Evolutionary conservation across 2,888 invertebrate species (phyloP).

Genomic region (Lithophane semibrunnea): DNA sequence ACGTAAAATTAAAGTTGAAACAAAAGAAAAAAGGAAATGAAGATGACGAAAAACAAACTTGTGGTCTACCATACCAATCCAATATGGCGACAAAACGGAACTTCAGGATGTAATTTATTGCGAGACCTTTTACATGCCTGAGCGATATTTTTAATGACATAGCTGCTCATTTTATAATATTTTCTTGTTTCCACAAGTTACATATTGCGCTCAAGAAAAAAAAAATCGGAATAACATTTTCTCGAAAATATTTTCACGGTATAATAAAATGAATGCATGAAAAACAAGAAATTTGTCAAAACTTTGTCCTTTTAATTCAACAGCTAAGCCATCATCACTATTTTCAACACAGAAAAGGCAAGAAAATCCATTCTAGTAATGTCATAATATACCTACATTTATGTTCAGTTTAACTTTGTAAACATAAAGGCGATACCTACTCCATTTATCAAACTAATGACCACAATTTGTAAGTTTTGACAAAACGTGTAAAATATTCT

Average conservation of each 20-base stretch:
- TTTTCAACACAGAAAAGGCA: slow-evolving; percentile 13
- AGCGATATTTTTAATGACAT: slow-evolving; percentile 47
- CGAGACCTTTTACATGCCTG: slow-evolving; percentile 37
- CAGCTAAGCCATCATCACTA: not conserved
- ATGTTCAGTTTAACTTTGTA: slow-evolving; percentile 27
- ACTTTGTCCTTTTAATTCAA: not conserved
- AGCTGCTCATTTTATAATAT: slow-evolving; percentile 24
- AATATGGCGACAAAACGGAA: slow-evolving; percentile 38
- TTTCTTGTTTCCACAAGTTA: not conserved
- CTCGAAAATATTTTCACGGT: not conserved
- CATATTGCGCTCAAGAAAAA: not conserved
- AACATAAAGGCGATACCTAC: slow-evolving; percentile 48
- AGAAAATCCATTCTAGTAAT: slow-evolving; percentile 26
- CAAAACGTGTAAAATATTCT: slow-evolving; percentile 57
- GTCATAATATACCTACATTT: slow-evolving; percentile 37
- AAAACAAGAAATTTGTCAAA: not conserved
- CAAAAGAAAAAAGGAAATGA: slow-evolving; percentile 13
- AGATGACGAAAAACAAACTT: slow-evolving; percentile 26
- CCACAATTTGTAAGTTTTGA: slow-evolving; percentile 56
- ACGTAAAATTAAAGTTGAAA: slow-evolving; percentile 1
- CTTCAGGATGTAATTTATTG: slow-evolving; percentile 51
- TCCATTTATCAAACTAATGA: slow-evolving; percentile 58
- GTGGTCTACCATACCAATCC: slow-evolving; percentile 23
- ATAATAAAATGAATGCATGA: not conserved
- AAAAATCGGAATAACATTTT: not conserved